Base-by-base conservation (phyloP, 2,888 invertebrate species). In the Ligdia adustata region DNA sequence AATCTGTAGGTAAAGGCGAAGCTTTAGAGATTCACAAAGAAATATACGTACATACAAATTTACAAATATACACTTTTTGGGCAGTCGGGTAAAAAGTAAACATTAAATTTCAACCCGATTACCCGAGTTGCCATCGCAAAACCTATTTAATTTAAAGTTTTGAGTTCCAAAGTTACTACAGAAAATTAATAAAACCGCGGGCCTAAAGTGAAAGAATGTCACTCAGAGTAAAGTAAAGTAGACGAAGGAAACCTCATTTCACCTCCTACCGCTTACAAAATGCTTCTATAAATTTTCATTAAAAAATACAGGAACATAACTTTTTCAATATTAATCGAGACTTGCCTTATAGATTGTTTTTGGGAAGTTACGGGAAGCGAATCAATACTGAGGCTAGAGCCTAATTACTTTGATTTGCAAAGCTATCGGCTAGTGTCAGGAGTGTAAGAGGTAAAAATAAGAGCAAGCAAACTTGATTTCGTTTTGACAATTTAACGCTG, bases 171-270 rank as follows among this genome's bases (percentile, higher is more conserved):
- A 46, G 40, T 46, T 22, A 29, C 34, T 34, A n/a, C n/a, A 5
- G 46, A 35, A 35, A 46, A 35, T 46, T 46, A 40, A 46, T 46
- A 46, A 29, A 29, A 46, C 27, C 46, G 9, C 38, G 2, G 32
- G n/a, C n/a, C 13, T 9, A 41, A 52, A 51, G 47, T 51, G 42
- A 49, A 46, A 46, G 40, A 55, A 52, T 46, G 49, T 52, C 37
- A 52, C 35, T 48, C 43, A 28, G 16, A n/a, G n/a, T n/a, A n/a
- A n/a, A n/a, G n/a, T n/a, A 20, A 37, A 35, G 33, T 44, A 9
- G 26, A 18, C 18, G 18, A 20, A 34, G 38, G 22, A 46, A 45
- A 45, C 26, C 31, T 47, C 47, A 47, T 41, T 41, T 47, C 14
- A 31, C 24, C 18, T 11, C 33, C 24, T 24, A 1, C 7, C 45